phyloP scores from a whole-genome alignment of 2,113 vertebrate genomes.

The Natator depressus region DNA sequence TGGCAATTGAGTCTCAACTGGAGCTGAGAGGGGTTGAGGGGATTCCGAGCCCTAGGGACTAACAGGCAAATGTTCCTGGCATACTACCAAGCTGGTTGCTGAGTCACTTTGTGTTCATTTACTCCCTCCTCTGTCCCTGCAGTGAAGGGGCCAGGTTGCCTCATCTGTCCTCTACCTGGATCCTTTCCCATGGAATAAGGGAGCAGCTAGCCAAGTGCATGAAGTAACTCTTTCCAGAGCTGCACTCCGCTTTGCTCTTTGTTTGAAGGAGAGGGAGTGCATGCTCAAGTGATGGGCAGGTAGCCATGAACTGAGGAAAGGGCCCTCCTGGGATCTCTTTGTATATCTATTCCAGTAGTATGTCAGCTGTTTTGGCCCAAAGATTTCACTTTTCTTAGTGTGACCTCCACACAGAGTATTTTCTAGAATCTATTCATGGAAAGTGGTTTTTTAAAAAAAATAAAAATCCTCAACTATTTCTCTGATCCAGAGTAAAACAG shows the following conservation, averaged over 20 bases:
- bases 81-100: constrained; percentile 61
- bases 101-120: constrained; percentile 64
- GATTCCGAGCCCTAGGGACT: constrained; percentile 17
- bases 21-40: constrained; percentile 48
- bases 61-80: constrained; percentile 38
- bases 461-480: neutral
- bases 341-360: constrained; percentile 33
- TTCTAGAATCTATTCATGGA: neutral
- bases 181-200: constrained; percentile 85
- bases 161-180: constrained; percentile 82
- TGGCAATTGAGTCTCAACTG: constrained; percentile 65
- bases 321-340: constrained; percentile 48
- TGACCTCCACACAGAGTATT: neutral
- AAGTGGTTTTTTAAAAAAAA: neutral
- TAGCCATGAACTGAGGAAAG: constrained; percentile 50
- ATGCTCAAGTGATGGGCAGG: constrained; percentile 23
- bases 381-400: neutral
- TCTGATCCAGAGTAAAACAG: neutral
- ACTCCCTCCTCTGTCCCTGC: constrained; percentile 42
- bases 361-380: constrained; percentile 26
- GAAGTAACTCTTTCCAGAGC: constrained; percentile 82
- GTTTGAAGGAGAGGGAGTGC: constrained; percentile 43
- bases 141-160: constrained; percentile 66
- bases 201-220: constrained; percentile 76
- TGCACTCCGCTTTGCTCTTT: constrained; percentile 67